Evolutionary conservation across 2,888 invertebrate genomes (phyloP).

Genomic region (Eucera pruinosa): DNA sequence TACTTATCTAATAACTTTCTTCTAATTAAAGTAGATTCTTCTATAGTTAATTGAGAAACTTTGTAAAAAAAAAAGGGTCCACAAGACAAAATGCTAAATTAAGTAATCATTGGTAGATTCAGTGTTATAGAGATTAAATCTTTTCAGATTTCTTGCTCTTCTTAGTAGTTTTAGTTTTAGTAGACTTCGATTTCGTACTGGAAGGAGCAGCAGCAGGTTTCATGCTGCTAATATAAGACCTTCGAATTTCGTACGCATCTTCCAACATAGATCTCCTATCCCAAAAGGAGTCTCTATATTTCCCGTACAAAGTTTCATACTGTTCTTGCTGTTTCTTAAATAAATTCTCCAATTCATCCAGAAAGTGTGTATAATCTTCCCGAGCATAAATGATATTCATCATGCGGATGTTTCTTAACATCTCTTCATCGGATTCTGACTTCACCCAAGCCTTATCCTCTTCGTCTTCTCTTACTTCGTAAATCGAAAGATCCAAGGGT

Average conservation of each 20-base stretch:
- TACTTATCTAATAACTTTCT: too few species aligned
- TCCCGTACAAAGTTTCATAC: conserved; percentile 19
- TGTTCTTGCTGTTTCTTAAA: conserved; percentile 5
- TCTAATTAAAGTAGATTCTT: background rate
- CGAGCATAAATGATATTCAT: conserved; percentile 27
- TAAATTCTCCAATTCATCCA: conserved; percentile 28
- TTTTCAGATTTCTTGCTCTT: conserved; percentile 24
- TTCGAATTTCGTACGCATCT: conserved; percentile 33
- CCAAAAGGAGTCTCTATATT: conserved; percentile 16
- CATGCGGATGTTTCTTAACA: background rate
- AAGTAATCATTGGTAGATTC: too few species aligned
- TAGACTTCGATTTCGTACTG: conserved; percentile 22
- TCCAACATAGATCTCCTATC: conserved; percentile 31
- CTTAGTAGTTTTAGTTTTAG: background rate
- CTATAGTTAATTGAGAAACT: background rate
- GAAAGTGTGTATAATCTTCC: conserved; percentile 24
- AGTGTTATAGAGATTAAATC: too few species aligned
- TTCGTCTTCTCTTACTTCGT: conserved; percentile 26
- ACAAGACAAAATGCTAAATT: too few species aligned
- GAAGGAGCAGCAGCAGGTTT: background rate
- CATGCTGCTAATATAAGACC: conserved; percentile 12
- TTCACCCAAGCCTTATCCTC: conserved; percentile 19
- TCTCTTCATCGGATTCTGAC: conserved; percentile 26
- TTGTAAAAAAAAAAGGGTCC: too few species aligned
- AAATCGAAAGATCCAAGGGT: conserved; percentile 44